Conservation (phyloP, 2,888 invertebrate species). For the Caenorhabditis angaria region DNA sequence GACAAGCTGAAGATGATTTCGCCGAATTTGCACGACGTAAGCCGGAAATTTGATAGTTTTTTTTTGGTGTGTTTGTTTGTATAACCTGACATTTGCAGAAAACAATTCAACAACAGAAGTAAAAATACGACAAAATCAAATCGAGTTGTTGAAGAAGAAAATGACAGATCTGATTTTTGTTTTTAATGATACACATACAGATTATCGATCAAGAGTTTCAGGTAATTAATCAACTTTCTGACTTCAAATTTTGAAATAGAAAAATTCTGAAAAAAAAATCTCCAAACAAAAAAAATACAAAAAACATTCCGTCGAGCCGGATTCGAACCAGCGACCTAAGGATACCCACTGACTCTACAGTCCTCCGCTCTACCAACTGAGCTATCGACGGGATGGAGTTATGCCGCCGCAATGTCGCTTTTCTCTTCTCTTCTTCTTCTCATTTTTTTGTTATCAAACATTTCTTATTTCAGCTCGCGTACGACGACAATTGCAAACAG, state of each 20-base stretch:
- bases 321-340: slow-evolving; percentile 66
- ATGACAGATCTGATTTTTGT: slow-evolving; percentile 59
- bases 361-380: slow-evolving; percentile 58
- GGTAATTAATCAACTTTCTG: slow-evolving; percentile 51
- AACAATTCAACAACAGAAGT: slow-evolving; percentile 44
- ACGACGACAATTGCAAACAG: slow-evolving; percentile 65
- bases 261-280: too few relatives aligned
- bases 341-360: slow-evolving; percentile 48
- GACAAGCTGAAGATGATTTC: slow-evolving; percentile 58
- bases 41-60: slow-evolving; percentile 5
- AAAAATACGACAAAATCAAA: slow-evolving; percentile 63
- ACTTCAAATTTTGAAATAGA: too few relatives aligned
- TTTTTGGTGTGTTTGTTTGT: not conserved
- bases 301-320: slow-evolving; percentile 55
- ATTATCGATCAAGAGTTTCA: slow-evolving; percentile 68
- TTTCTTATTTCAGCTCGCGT: slow-evolving; percentile 60
- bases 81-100: slow-evolving; percentile 25
- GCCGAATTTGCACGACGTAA: slow-evolving; percentile 47
- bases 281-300: slow-evolving; percentile 3
- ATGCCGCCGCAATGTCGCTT: not conserved
- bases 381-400: slow-evolving; percentile 41
- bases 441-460: not conserved
- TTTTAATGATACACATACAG: slow-evolving; percentile 66
- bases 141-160: slow-evolving; percentile 60
- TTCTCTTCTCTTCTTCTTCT: not conserved